A percentile compares a stretch with the other conserved stretches of the same genome.
Conservation (phyloP, 2,888 invertebrate species). For the Habroteleia sp. region DNA sequence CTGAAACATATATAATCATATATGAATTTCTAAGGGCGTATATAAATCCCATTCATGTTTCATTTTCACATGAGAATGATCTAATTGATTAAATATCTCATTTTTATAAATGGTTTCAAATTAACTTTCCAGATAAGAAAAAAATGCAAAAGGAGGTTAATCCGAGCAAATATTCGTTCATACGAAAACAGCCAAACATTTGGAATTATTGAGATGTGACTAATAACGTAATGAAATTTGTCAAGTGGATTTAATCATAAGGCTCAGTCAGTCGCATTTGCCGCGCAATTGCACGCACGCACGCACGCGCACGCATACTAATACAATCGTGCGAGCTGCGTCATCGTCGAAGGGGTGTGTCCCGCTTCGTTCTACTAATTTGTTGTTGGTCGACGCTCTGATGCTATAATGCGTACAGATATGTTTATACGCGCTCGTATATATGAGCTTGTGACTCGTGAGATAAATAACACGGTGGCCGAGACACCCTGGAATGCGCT, state of each 20-base stretch:
- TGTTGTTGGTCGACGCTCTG: conserved; percentile 39
- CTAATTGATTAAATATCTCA: too few species aligned
- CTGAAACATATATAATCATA: too few species aligned
- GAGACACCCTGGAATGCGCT: conserved; percentile 65
- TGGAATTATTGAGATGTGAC: conserved; percentile 19
- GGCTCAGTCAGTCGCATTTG: conserved; percentile 29
- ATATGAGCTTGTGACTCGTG: conserved; percentile 6
- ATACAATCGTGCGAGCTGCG: conserved; percentile 17
- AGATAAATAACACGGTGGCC: conserved; percentile 63
- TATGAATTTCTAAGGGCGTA: too few species aligned
- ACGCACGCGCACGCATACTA: not conserved
- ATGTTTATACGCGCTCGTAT: conserved; percentile 19
- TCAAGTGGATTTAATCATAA: conserved; percentile 44
- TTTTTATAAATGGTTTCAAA: too few species aligned
- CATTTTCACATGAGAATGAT: too few species aligned
- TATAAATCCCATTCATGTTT: too few species aligned
- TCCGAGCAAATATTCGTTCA: too few species aligned
- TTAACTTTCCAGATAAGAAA: too few species aligned
- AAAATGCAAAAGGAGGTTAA: too few species aligned
- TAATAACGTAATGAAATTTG: conserved; percentile 41
- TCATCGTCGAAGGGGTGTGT: conserved; percentile 65
- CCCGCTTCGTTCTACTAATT: conserved; percentile 59
- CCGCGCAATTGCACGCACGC: conserved; percentile 28
- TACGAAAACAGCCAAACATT: too few species aligned
- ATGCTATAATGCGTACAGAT: conserved; percentile 43